Base-by-base conservation (phyloP, 2,888 invertebrate genomes). In the Aporophyla lueneburgensis region DNA sequence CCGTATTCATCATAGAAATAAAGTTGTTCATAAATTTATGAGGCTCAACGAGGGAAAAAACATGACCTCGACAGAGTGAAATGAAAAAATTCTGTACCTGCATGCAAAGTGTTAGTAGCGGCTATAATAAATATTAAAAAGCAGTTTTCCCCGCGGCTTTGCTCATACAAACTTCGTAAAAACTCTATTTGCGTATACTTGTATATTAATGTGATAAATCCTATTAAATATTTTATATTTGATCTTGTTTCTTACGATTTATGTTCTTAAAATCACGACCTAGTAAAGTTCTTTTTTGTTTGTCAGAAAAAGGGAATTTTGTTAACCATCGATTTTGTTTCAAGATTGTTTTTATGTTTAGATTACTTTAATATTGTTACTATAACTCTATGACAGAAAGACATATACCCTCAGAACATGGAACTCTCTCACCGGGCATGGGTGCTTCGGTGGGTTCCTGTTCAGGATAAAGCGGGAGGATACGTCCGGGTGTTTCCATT, bases 111-210 rank as follows among this genome's bases (percentile, higher is more conserved):
- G 72, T 83, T 75, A 70, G 80, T 61, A 82, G 61, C 69, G 78
- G 71, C 66, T 59, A 78, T 74, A 74, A 79, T 83, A 83, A 83
- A 83, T 83, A 83, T 83, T 83, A 83, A 83, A 81, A 79, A 61
- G 43, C 68, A 66, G 78, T 61, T 74, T 69, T 71, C 71, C 63
- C 71, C 62, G 58, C 51, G 70, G 63, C 59, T 75, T 79, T 56
- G 21, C 59, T 70, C 56, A 62, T 69, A 12, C 53, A 46, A 61
- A 74, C 51, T 82, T 71, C 27, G 46, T 53, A 49, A 68, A 78
- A 71, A 56, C 40, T 43, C 9, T 68, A 61, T 82, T 69, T 65
- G 51, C n/a, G 53, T 58, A 66, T 61, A 58, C 74, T 49, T 33
- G 65, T 80, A 58, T 59, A 81, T 66, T 76, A 72, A 72, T 69